phyloP scores from a whole-genome alignment of 2,888 invertebrate species.

The Philhelius pedissequus region DNA sequence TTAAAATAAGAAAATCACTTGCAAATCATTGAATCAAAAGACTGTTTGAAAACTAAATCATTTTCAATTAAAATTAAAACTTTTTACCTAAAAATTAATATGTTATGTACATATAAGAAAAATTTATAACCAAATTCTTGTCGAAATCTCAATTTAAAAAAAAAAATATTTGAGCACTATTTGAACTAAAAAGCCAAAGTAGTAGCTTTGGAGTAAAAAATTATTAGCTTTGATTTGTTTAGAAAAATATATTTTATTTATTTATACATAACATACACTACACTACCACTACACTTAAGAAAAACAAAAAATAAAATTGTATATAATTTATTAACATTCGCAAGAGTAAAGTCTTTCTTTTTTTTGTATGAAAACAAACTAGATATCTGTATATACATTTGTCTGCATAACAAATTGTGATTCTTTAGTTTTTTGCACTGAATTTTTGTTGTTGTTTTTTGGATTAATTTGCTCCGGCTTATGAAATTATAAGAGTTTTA shows the following conservation, averaged over 20 bases:
- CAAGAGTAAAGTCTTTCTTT: constrained; percentile 7
- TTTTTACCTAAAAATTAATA: not conserved
- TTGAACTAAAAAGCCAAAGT: constrained; percentile 54
- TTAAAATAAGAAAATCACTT: not conserved
- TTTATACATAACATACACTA: no score
- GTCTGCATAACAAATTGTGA: constrained; percentile 56
- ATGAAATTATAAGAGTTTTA: not conserved
- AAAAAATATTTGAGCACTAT: constrained; percentile 10
- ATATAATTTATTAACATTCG: constrained; percentile 17
- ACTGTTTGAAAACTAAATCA: constrained; percentile 39
- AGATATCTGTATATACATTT: not conserved
- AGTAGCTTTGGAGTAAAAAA: constrained; percentile 18
- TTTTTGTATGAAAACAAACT: not conserved
- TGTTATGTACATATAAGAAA: not conserved
- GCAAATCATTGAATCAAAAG: constrained; percentile 33
- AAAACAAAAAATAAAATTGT: not conserved
- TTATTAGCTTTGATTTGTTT: not conserved
- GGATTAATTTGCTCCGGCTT: not conserved
- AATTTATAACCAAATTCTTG: constrained; percentile 15
- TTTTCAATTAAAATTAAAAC: not conserved
- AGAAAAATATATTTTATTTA: constrained; percentile 13
- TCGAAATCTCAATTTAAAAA: constrained; percentile 19
- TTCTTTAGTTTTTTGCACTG: constrained; percentile 57
- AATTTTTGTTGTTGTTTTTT: constrained; percentile 10
- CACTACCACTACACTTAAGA: no score